Evolutionary conservation across 1,140 invertebrate genomes (phyloP).

Genomic region (Neodiprion virginianus): DNA sequence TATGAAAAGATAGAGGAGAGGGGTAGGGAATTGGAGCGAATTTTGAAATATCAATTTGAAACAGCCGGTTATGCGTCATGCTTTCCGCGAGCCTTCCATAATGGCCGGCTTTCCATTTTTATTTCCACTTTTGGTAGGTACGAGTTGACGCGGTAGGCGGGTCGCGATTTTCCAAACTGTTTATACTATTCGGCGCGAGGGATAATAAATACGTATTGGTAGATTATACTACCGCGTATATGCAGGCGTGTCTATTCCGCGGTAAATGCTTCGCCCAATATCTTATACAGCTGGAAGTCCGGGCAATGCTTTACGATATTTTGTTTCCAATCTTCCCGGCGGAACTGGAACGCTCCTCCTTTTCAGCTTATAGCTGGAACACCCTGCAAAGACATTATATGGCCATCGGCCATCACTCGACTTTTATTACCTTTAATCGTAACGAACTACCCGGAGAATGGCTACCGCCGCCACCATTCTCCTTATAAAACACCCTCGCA

Average conservation of each 20-base stretch:
- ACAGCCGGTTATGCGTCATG: conserved; percentile 53
- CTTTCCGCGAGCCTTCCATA: conserved; percentile 47
- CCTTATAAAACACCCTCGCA: too few relatives aligned
- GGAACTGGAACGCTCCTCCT: too few relatives aligned
- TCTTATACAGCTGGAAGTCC: background rate
- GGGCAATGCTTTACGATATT: conserved; percentile 49
- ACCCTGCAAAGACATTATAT: background rate
- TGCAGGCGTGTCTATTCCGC: background rate
- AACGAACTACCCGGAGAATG: background rate
- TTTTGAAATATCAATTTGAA: conserved; percentile 55
- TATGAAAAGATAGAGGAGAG: too few relatives aligned
- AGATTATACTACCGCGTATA: conserved; percentile 23
- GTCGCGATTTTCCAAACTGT: background rate
- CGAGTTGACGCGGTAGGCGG: conserved; percentile 3
- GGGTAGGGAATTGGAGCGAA: background rate
- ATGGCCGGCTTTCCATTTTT: conserved; percentile 58
- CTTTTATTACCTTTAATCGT: conserved; percentile 1
- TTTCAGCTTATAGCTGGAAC: too few relatives aligned
- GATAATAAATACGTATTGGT: conserved; percentile 31
- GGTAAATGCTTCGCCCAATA: conserved; percentile 6
- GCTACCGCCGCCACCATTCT: too few relatives aligned
- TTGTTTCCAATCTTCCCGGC: conserved; percentile 47
- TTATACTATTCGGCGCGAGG: conserved; percentile 8
- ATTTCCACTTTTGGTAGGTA: conserved; percentile 47
- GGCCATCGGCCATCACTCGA: background rate